Percentiles rank a stretch among this genome's conserved stretches.
These are phyloP conservation scores for Colletes collaris DNA, from an alignment of 2,888 invertebrate species.

Conservation along the genomic window DNA sequence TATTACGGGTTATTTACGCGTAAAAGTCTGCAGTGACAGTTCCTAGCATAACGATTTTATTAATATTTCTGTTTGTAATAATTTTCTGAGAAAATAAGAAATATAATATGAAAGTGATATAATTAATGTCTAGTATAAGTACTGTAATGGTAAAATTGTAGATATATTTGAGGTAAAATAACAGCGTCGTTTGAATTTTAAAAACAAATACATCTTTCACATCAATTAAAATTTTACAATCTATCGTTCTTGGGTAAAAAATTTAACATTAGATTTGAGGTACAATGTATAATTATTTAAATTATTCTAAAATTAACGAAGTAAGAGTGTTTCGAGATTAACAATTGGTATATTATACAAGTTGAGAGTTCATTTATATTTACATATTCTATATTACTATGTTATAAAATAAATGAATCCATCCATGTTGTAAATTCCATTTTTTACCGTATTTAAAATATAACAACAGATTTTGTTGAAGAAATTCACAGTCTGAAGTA, in stretches of 20 bases:
- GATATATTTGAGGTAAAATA: constrained; percentile 2
- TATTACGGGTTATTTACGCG: constrained; percentile 39
- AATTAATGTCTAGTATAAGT: constrained; percentile 8
- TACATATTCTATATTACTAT: constrained; percentile 52
- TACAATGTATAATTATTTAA: constrained; percentile 22
- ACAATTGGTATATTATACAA: constrained; percentile 41
- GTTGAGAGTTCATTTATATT: constrained; percentile 50
- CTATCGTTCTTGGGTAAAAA: constrained; percentile 6
- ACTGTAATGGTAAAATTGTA: constrained; percentile 23
- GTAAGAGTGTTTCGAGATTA: constrained; percentile 16
- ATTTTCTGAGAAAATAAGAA: constrained; percentile 3
- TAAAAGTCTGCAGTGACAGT: constrained; percentile 53
- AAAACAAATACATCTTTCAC: constrained; percentile 3
- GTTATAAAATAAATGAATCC: constrained; percentile 51
- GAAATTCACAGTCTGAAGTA: constrained; percentile 29
- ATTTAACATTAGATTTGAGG: constrained; percentile 12
- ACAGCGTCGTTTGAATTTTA: background rate
- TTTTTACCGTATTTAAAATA: constrained; percentile 34
- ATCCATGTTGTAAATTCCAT: constrained; percentile 41
- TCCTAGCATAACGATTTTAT: constrained; percentile 55
- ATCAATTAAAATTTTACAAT: constrained; percentile 12
- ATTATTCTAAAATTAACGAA: constrained; percentile 11
- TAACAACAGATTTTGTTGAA: constrained; percentile 27
- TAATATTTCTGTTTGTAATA: constrained; percentile 19
- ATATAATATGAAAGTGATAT: constrained; percentile 27